Evolutionary conservation across 2,113 vertebrate genomes (phyloP).

Genomic region (Cephalopholis sonnerati): DNA sequence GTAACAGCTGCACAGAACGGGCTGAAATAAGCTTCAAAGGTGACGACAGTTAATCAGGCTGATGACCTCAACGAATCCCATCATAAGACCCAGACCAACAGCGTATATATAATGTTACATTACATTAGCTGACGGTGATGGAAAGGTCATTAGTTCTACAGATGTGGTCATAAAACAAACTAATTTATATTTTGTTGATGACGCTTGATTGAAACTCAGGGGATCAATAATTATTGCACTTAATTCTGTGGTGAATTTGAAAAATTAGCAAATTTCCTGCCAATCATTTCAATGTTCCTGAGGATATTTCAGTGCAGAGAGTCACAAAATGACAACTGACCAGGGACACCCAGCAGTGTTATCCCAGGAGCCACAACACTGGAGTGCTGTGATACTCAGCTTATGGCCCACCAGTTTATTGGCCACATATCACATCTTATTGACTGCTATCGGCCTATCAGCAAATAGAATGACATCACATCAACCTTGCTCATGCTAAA

Average conservation of each 20-base stretch:
- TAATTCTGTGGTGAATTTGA: neutral
- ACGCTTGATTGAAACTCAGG: too few species aligned
- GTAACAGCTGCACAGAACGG: slow-evolving; percentile 8
- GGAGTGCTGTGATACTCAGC: too few species aligned
- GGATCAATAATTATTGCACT: neutral
- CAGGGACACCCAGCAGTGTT: neutral
- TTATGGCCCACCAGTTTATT: too few species aligned
- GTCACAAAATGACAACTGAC: neutral
- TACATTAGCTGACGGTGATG: too few species aligned
- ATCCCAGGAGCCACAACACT: neutral
- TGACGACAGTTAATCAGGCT: neutral
- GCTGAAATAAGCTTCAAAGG: slow-evolving; percentile 4
- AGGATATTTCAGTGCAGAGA: neutral
- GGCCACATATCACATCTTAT: too few species aligned
- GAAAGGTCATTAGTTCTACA: neutral
- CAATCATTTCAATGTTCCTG: neutral
- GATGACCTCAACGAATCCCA: neutral
- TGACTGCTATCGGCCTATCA: too few species aligned
- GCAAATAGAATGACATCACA: too few species aligned
- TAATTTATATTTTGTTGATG: neutral
- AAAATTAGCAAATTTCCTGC: neutral
- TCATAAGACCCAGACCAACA: neutral
- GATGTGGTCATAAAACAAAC: neutral
- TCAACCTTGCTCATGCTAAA: too few species aligned
- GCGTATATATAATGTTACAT: neutral